A percentile compares a stretch with the other conserved stretches of the same genome.
phyloP scores from a whole-genome alignment of 2,888 invertebrate genomes.

The Cryptosula pallasiana region DNA sequence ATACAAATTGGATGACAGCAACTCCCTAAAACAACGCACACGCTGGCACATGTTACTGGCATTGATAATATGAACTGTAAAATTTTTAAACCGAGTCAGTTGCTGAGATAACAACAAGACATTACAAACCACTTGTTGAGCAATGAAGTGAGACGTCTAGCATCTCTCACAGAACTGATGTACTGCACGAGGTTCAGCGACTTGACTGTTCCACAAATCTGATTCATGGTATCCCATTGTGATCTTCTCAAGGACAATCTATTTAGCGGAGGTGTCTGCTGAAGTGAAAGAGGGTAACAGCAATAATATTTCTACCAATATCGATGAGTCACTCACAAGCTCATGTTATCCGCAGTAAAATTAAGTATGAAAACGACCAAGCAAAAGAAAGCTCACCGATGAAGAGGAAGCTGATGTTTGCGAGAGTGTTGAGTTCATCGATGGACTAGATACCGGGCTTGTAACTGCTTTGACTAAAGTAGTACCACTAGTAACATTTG shows the following conservation, averaged over 20 bases:
- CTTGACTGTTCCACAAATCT: not conserved
- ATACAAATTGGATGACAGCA: not conserved
- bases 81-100: not conserved
- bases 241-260: not conserved
- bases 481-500: too few relatives aligned
- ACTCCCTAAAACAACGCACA: not conserved
- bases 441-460: too few relatives aligned
- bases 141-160: not conserved
- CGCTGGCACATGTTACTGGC: not conserved
- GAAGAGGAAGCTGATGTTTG: too few relatives aligned
- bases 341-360: too few relatives aligned
- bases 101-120: not conserved
- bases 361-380: too few relatives aligned
- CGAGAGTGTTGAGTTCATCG: too few relatives aligned
- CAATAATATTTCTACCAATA: too few relatives aligned
- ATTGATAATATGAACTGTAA: not conserved
- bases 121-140: slow-evolving; percentile 2
- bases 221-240: slow-evolving; percentile 18
- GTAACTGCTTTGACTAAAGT: too few relatives aligned
- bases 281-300: too few relatives aligned
- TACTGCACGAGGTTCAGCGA: not conserved
- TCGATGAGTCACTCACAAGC: too few relatives aligned
- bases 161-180: not conserved
- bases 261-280: not conserved
- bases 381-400: too few relatives aligned